phyloP scores from a whole-genome alignment of 2,888 invertebrate genomes.

The Julus scanicus region DNA sequence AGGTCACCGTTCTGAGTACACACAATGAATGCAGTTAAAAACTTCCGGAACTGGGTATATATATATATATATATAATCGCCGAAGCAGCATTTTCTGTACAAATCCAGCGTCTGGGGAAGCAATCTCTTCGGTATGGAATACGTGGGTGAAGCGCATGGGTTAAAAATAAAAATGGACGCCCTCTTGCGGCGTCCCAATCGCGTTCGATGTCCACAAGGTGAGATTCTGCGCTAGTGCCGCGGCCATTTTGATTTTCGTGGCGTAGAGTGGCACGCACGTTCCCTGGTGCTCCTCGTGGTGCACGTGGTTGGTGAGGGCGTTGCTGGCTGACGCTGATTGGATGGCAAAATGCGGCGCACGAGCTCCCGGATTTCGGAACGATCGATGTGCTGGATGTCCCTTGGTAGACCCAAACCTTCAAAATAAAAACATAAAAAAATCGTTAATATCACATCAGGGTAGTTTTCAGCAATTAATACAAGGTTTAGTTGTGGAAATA shows the following conservation, averaged over 20 bases:
- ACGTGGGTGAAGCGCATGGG: neutral
- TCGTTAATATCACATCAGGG: neutral
- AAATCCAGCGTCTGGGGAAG: neutral
- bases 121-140: too few relatives aligned
- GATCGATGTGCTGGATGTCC: conserved; percentile 43
- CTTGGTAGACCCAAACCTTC: conserved; percentile 12
- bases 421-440: neutral
- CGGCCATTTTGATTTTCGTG: neutral
- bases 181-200: neutral
- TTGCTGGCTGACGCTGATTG: neutral
- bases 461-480: too few relatives aligned
- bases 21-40: conserved; percentile 1
- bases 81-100: conserved; percentile 1
- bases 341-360: conserved; percentile 46
- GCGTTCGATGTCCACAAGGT: neutral
- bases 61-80: neutral
- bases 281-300: neutral
- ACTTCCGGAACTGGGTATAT: neutral
- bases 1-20: conserved; percentile 1
- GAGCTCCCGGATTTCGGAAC: conserved; percentile 38
- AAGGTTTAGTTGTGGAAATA: too few relatives aligned
- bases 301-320: neutral
- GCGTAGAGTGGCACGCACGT: neutral
- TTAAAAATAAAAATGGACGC: neutral
- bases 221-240: neutral